Evolutionary conservation across 1,140 invertebrate species (phyloP).

Genomic region (Vollenhovia emeryi): DNA sequence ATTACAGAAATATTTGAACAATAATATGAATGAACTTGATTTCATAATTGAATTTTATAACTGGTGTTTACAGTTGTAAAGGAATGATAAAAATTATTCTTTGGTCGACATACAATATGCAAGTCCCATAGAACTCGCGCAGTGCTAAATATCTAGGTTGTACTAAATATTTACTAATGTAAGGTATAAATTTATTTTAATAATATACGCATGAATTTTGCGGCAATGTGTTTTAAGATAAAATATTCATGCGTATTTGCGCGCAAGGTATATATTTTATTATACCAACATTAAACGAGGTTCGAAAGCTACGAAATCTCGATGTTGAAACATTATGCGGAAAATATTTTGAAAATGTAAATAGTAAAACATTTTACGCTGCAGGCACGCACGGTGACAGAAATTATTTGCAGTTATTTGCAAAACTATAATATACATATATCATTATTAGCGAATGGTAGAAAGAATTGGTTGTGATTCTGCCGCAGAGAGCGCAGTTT

Average conservation of each 20-base stretch:
- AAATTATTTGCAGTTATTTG: neutral
- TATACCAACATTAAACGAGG: constrained; percentile 7
- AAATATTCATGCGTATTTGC: constrained; percentile 39
- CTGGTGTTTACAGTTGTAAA: neutral
- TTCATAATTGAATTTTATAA: constrained; percentile 1
- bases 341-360: constrained; percentile 12
- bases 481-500: neutral
- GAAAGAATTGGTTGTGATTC: neutral
- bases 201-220: neutral
- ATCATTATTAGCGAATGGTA: neutral
- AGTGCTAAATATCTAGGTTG: constrained; percentile 1
- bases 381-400: neutral
- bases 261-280: neutral
- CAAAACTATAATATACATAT: neutral
- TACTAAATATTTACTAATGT: constrained; percentile 23
- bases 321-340: neutral
- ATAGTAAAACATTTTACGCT: neutral
- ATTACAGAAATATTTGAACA: too few relatives aligned
- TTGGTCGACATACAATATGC: neutral
- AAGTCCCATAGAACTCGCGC: neutral
- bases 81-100: neutral
- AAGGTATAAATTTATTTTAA: constrained; percentile 18
- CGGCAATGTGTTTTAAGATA: constrained; percentile 25
- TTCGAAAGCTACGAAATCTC: constrained; percentile 1
- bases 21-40: too few relatives aligned